Percentiles rank a stretch among this genome's conserved stretches.
phyloP scores from a whole-genome alignment of 2,797 vertebrate genomes.

The Petrocephalus sullivani region DNA sequence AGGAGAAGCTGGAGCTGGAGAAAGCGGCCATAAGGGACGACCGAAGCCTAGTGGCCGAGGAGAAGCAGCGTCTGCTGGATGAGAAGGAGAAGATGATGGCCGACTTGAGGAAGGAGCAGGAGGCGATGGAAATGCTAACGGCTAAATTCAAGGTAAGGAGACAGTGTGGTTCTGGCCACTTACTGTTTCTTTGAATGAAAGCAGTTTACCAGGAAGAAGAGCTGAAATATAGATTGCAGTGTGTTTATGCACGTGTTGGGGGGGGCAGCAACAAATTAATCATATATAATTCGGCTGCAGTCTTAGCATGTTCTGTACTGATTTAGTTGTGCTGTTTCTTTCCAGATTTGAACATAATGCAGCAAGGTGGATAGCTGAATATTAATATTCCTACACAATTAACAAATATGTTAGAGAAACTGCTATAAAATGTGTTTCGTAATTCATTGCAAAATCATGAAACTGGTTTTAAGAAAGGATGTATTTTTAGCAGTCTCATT shows the following conservation, averaged over 20 bases:
- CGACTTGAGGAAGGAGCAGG: slow-evolving; percentile 82
- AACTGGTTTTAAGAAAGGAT: neutral
- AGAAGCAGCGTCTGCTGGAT: slow-evolving; percentile 74
- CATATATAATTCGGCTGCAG: neutral
- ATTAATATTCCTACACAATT: neutral
- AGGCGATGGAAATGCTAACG: slow-evolving; percentile 82
- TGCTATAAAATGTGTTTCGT: neutral
- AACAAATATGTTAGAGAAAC: neutral
- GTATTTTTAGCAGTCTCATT: neutral
- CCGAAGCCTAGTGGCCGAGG: slow-evolving; percentile 69
- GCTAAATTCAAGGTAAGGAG: slow-evolving; percentile 86
- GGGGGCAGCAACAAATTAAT: neutral
- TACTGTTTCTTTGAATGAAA: neutral
- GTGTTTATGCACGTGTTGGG: neutral
- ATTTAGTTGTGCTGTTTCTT: neutral
- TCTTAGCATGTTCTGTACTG: neutral
- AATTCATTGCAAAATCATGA: neutral
- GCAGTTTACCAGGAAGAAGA: neutral
- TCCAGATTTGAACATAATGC: neutral
- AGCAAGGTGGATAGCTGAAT: neutral
- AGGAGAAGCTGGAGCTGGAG: slow-evolving; percentile 68
- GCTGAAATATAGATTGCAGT: neutral
- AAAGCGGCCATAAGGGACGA: slow-evolving; percentile 69
- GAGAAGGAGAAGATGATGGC: slow-evolving; percentile 84
- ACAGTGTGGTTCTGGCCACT: neutral